These are phyloP conservation scores for Silvanus unidentatus DNA, from an alignment of 2,888 invertebrate genomes.

Conservation along the genomic window DNA sequence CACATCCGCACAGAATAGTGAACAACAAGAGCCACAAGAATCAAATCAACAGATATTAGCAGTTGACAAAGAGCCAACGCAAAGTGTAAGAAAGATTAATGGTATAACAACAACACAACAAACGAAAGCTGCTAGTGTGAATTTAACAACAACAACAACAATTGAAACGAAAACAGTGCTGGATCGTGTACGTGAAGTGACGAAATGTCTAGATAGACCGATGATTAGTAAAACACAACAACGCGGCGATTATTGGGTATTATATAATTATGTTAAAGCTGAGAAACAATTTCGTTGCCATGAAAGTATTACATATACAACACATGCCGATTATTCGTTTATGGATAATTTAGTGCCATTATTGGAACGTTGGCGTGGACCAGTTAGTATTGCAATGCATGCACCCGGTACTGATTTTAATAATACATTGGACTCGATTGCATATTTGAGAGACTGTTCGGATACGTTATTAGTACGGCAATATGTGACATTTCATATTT, in stretches of 20 bases:
- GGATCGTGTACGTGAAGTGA: conserved; percentile 35
- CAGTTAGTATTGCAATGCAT: conserved; percentile 80
- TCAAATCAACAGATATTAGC: too few species aligned
- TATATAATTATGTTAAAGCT: conserved; percentile 79
- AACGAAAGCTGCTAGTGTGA: conserved; percentile 2
- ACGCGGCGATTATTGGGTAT: conserved; percentile 67
- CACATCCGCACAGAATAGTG: conserved; percentile 17
- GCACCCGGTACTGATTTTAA: conserved; percentile 79
- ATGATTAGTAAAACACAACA: conserved; percentile 42
- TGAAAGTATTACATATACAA: conserved; percentile 85
- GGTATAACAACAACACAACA: neutral
- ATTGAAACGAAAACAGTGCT: conserved; percentile 15
- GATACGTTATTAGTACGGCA: conserved; percentile 63
- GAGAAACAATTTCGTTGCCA: conserved; percentile 63
- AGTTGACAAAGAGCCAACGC: neutral
- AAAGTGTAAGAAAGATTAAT: too few species aligned
- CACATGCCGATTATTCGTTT: conserved; percentile 88
- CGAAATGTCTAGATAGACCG: conserved; percentile 42
- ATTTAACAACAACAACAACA: conserved; percentile 4
- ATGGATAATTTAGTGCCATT: conserved; percentile 83
- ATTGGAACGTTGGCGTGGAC: conserved; percentile 80
- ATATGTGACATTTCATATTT: conserved; percentile 82
- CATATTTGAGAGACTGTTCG: conserved; percentile 72
- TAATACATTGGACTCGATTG: conserved; percentile 72
- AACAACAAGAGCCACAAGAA: conserved; percentile 18